phyloP scores from a whole-genome alignment of 2,797 vertebrate genomes.

The Typhlichthys subterraneus region DNA sequence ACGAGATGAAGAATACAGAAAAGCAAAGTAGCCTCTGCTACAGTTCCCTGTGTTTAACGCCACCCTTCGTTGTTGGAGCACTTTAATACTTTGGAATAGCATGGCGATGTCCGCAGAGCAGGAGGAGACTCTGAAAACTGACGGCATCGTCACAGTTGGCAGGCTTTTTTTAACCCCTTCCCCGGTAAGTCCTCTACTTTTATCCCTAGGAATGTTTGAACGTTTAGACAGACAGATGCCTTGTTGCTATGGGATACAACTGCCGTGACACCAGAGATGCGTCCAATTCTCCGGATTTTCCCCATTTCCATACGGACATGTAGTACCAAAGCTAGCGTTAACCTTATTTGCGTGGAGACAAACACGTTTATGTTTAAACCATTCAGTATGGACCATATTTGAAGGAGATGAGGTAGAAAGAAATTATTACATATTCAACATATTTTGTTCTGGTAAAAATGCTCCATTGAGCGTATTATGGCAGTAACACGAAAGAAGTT shows the following conservation, averaged over 20 bases:
- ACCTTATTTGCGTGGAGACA: neutral
- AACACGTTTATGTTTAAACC: no score
- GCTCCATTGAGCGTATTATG: no score
- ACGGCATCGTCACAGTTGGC: neutral
- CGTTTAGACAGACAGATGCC: no score
- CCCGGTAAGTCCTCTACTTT: slow-evolving; percentile 35
- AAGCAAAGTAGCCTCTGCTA: slow-evolving; percentile 12
- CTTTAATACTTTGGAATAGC: no score
- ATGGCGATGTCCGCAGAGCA: no score
- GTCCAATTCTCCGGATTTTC: neutral
- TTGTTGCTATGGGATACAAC: neutral
- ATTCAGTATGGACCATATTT: no score
- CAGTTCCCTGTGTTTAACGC: slow-evolving; percentile 8
- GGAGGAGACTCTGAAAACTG: neutral
- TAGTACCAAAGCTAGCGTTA: neutral
- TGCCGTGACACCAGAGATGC: neutral
- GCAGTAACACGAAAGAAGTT: no score
- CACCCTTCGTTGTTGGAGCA: no score
- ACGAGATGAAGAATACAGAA: slow-evolving; percentile 8
- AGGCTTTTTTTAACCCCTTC: neutral
- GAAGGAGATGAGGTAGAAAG: no score
- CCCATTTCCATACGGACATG: neutral
- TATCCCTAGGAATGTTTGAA: neutral
- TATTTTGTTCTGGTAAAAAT: no score
- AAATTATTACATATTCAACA: no score